Base-by-base conservation (phyloP, 2,797 vertebrate genomes). In the Decapterus maruadsi region DNA sequence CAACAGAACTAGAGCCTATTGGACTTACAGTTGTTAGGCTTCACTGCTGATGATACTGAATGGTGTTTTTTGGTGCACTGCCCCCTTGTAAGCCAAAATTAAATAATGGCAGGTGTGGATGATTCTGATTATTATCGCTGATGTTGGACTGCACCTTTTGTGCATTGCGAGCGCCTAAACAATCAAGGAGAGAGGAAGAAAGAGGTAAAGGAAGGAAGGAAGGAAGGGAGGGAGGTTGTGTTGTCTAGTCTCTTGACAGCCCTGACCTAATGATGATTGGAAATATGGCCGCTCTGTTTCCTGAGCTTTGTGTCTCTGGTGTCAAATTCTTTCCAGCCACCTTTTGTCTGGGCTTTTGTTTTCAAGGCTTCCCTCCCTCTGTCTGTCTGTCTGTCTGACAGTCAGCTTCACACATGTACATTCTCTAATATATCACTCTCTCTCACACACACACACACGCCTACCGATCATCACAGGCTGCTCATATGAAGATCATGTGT, bases 291-390 rank as follows among this genome's bases (percentile, higher is more conserved):
- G 1, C 72, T 63, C 34, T 20, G 6, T 57, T 80, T 82, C 78
- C 73, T 75, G 59, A 82, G 50, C 63, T 75, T 63, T 55, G 50
- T 68, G 42, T 58, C 40, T 55, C 56, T 79, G 1, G 58, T 66
- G 74, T 77, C 59, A 66, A 42, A 84, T 83, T 85, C 60, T 72
- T 86, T 83, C 84, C 78, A 64, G n/a, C 19, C 55, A 74, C 68
- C 56, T 80, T 40, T 64, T 70, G 34, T 73, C 57, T 66, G 29
- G 22, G 29, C 54, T 50, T 77, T 45, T 20, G 17, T 75, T 64
- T 53, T 19, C 13, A 34, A 6, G 38, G 13, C 19, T 61, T 46
- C 40, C 40, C 12, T 57, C 56, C 16, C 38, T 55, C 8, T n/a
- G 59, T 50, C 67, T 46, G 36, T 42, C 51, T 20, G 7, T 26